A percentile compares a stretch with the other conserved stretches of the same genome.
phyloP scores from a whole-genome alignment of 2,888 invertebrate genomes.

The Cordylochernes scorpioides region DNA sequence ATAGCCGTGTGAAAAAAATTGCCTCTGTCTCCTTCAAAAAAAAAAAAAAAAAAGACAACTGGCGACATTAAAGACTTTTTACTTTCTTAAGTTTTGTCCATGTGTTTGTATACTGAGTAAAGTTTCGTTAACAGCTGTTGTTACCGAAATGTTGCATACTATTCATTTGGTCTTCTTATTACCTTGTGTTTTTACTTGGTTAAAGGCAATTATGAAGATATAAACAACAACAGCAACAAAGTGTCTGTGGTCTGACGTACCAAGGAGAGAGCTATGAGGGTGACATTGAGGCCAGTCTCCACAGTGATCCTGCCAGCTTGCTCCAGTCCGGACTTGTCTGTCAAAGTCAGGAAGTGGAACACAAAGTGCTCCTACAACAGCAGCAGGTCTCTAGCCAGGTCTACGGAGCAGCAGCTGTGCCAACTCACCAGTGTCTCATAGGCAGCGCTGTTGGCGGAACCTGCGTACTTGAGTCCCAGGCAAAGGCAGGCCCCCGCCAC shows the following conservation, averaged over 20 bases:
- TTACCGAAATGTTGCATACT: not conserved
- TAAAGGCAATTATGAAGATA: no score
- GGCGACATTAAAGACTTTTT: no score
- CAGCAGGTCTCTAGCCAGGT: conserved; percentile 1
- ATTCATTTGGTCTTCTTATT: not conserved
- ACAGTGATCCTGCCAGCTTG: conserved; percentile 66
- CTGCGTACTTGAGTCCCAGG: conserved; percentile 72
- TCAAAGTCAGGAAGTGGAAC: conserved; percentile 37
- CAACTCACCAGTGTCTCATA: conserved; percentile 36
- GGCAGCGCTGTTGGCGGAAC: conserved; percentile 55
- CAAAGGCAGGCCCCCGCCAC: conserved; percentile 81
- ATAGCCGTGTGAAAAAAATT: no score
- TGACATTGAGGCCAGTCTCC: conserved; percentile 59
- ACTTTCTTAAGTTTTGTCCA: no score
- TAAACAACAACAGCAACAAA: no score
- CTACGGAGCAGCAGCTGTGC: not conserved
- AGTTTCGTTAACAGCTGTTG: not conserved
- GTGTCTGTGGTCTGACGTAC: conserved; percentile 27
- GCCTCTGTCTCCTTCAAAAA: no score
- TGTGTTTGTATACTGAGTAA: no score
- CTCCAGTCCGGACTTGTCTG: conserved; percentile 45
- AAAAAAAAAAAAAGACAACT: no score
- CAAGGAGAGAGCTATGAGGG: conserved; percentile 50
- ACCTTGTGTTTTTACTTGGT: not conserved
- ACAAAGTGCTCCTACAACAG: conserved; percentile 33